Evolutionary conservation across 2,113 vertebrate genomes (phyloP).

Genomic region (Marmota monax): DNA sequence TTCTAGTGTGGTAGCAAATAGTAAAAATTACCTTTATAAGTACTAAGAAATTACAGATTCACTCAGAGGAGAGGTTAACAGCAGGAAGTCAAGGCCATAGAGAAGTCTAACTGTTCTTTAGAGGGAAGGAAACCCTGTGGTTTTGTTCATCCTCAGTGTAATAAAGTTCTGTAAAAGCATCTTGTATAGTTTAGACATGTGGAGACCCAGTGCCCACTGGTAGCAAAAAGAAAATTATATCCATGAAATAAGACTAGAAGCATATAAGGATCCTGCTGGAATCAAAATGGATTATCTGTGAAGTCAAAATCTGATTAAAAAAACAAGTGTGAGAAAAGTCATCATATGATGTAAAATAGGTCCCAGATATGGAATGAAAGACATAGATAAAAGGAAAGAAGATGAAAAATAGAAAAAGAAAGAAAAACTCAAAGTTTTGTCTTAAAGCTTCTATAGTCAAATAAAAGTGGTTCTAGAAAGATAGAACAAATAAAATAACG

Average conservation of each 20-base stretch:
- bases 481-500: background rate
- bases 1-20: background rate
- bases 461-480: background rate
- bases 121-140: background rate
- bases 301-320: background rate
- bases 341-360: background rate
- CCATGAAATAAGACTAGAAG: background rate
- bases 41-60: background rate
- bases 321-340: background rate
- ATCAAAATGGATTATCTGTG: background rate
- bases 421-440: background rate
- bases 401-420: background rate
- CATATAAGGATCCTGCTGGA: background rate
- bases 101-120: background rate
- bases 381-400: background rate
- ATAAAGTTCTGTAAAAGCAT: background rate
- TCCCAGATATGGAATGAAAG: background rate
- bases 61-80: background rate
- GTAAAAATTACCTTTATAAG: slow-evolving; percentile 5
- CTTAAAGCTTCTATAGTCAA: background rate
- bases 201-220: too few species aligned
- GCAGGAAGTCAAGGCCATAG: background rate
- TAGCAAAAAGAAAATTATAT: background rate
- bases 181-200: too few species aligned
- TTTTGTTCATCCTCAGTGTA: background rate